These are phyloP conservation scores for Scytalopus superciliaris DNA, from an alignment of 2,113 vertebrate species.

Conservation along the genomic window DNA sequence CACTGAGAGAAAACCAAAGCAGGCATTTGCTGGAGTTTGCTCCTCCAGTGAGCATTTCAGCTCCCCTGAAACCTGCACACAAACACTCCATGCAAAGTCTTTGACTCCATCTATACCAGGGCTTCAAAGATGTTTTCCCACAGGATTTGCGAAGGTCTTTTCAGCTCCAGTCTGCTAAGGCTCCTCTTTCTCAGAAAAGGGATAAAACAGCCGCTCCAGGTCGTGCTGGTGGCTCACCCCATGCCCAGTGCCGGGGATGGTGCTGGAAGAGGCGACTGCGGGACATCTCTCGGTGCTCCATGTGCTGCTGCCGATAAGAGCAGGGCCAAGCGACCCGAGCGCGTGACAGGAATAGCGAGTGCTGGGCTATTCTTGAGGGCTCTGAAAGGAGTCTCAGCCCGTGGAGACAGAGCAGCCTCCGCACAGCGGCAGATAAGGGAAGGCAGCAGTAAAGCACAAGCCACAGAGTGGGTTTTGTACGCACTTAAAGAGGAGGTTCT, in stretches of 20 bases:
- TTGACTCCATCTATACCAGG: not conserved
- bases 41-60: accelerated
- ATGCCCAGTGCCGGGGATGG: conserved; percentile 66
- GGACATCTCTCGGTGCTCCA: conserved; percentile 79
- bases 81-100: accelerated
- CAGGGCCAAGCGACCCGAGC: conserved; percentile 79
- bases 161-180: conserved; percentile 69
- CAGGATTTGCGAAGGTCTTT: conserved; percentile 32
- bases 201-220: conserved; percentile 63
- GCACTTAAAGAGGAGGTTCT: not conserved
- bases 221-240: conserved; percentile 63
- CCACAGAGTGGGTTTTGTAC: not conserved
- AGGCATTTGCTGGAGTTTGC: not conserved
- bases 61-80: not conserved
- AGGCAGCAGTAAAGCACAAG: conserved; percentile 63
- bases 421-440: conserved; percentile 69
- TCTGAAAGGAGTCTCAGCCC: conserved; percentile 39
- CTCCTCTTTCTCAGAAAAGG: not conserved
- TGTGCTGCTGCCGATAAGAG: conserved; percentile 83
- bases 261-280: conserved; percentile 63
- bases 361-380: conserved; percentile 41
- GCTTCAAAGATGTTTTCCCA: conserved; percentile 67
- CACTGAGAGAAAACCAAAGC: not conserved
- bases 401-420: conserved; percentile 77
- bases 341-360: conserved; percentile 82